Evolutionary conservation across 2,797 vertebrate genomes (phyloP).

Genomic region (Notamacropus eugenii): DNA sequence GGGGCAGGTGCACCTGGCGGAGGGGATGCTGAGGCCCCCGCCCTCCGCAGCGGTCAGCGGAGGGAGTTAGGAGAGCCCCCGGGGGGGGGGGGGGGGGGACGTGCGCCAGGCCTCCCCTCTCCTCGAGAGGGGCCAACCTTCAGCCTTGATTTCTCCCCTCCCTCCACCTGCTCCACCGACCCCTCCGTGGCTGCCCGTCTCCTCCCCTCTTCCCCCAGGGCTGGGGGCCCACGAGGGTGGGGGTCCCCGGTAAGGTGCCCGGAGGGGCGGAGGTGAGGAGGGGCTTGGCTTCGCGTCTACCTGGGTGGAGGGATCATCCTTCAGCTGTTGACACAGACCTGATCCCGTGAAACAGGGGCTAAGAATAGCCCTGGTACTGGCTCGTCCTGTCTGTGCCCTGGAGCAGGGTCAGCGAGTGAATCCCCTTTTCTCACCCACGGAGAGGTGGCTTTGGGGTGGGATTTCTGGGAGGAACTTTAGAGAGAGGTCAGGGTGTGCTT

Average conservation of each 20-base stretch:
- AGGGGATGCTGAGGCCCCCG: neutral
- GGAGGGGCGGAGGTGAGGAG: neutral
- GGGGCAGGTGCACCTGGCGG: neutral
- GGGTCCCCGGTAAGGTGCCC: neutral
- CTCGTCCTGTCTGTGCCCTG: neutral
- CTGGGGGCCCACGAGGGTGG: neutral
- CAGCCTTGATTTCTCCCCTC: conserved; percentile 58
- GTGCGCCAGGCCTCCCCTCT: neutral
- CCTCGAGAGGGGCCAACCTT: neutral
- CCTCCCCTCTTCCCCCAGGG: neutral
- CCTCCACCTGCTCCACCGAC: neutral
- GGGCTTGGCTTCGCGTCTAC: conserved; percentile 55
- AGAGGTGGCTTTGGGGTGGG: neutral
- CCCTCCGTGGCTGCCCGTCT: too few species aligned
- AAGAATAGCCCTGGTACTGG: conserved; percentile 45
- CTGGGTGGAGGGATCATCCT: conserved; percentile 42
- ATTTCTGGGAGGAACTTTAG: neutral
- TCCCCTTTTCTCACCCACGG: neutral
- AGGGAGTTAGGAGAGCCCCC: too few species aligned
- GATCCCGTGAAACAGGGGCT: neutral
- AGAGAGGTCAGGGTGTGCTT: neutral
- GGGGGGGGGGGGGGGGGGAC: too few species aligned
- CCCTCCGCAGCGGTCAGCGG: neutral
- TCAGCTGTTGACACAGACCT: conserved; percentile 38
- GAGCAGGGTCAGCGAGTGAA: neutral